phyloP scores from a whole-genome alignment of 2,113 vertebrate genomes.

The Oreochromis aureus region DNA sequence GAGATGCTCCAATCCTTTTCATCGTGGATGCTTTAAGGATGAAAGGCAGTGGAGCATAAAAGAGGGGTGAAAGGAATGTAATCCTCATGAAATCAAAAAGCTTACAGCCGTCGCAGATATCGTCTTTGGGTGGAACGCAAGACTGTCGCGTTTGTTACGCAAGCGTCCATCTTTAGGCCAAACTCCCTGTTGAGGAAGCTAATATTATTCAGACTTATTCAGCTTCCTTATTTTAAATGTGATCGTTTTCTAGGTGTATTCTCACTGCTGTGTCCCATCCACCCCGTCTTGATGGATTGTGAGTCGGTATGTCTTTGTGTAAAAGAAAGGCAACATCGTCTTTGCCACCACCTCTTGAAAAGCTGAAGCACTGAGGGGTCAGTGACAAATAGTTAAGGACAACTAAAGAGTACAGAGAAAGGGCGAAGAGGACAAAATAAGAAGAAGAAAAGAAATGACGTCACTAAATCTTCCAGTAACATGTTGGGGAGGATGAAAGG shows the following conservation, averaged over 20 bases:
- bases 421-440: not conserved
- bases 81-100: not conserved
- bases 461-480: not conserved
- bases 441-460: not conserved
- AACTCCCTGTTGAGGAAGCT: not conserved
- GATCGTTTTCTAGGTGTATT: not conserved
- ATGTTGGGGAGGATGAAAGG: not conserved
- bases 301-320: not conserved
- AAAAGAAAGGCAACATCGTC: not conserved
- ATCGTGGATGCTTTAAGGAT: not conserved
- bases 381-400: constrained; percentile 9
- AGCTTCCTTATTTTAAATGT: not conserved
- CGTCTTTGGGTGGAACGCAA: not conserved
- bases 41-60: not conserved
- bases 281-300: not conserved
- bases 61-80: not conserved
- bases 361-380: not conserved
- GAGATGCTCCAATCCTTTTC: not conserved
- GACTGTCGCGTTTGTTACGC: not conserved
- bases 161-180: not conserved
- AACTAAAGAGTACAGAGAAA: constrained; percentile 2
- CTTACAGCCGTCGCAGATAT: not conserved
- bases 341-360: constrained; percentile 15
- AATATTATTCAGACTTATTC: not conserved
- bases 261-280: not conserved